A percentile compares a stretch with the other conserved stretches of the same genome.
These are phyloP conservation scores for Plebejus melissa DNA, from an alignment of 2,888 invertebrate species.

Conservation along the genomic window DNA sequence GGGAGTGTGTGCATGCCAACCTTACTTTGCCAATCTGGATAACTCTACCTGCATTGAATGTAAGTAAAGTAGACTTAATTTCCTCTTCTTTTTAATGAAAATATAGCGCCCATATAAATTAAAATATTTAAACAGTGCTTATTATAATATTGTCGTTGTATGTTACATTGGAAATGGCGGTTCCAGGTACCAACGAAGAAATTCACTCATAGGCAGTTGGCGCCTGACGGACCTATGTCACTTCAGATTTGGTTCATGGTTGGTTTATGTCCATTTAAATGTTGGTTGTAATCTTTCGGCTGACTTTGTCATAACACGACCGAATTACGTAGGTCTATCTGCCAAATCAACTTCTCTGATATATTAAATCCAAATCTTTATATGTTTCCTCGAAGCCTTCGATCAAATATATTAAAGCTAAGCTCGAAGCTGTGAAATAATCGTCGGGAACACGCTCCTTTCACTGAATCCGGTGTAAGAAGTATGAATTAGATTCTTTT, in stretches of 20 bases:
- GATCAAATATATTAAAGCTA: too few relatives aligned
- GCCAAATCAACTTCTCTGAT: too few relatives aligned
- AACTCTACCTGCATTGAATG: constrained; percentile 89
- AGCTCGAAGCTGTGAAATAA: neutral
- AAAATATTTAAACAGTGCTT: neutral
- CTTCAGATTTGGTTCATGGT: too few relatives aligned
- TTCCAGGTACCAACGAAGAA: neutral
- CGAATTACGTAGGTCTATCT: too few relatives aligned
- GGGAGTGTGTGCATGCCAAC: constrained; percentile 89
- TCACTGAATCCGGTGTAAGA: neutral
- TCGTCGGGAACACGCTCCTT: neutral
- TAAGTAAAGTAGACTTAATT: constrained; percentile 69
- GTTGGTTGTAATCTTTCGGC: too few relatives aligned
- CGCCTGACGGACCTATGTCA: too few relatives aligned
- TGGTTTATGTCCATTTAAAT: too few relatives aligned
- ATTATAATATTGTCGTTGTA: neutral
- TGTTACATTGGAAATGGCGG: neutral
- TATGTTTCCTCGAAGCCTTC: neutral
- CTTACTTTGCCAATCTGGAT: constrained; percentile 89
- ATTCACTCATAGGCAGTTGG: too few relatives aligned
- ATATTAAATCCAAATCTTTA: neutral
- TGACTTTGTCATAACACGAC: too few relatives aligned
- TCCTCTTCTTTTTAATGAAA: too few relatives aligned
- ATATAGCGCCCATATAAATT: neutral
- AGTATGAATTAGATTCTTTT: neutral